Evolutionary conservation across 2,888 invertebrate species (phyloP), one percentile per base, ranked within the genome.

Genomic region (Limenitis arthemis): DNA sequence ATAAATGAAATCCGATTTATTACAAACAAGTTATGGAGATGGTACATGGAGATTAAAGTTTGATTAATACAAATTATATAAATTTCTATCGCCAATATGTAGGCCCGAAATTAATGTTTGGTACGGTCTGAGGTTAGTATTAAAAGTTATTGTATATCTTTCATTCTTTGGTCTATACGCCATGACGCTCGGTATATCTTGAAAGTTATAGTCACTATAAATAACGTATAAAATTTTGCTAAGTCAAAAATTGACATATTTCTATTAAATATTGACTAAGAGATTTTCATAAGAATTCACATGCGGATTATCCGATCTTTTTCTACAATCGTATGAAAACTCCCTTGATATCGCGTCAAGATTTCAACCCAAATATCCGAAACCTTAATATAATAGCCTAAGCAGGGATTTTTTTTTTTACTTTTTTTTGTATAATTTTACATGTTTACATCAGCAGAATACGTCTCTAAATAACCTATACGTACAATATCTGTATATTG

Each of bases 201-300:
- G 79, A 76, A 70, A 77, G 72, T 77, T 75, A 79, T 69, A 75
- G 71, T 79, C 64, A 73, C 73, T 79, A 84, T 82, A 84, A 82
- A 84, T 77, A 81, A 85, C 72, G 81, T 85, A 84, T 84, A 86
- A 86, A 86, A 86, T 83, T 86, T 85, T 79, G 80, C 84, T 86
- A 84, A 78, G 85, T 86, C 84, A 85, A 80, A 84, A 86, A 85
- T 86, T 85, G 85, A 86, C 86, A 79, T 75, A 79, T 82, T 83
- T 78, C 75, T 81, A 79, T 80, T 73, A 72, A 71, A 77, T 84
- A 86, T 86, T 85, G 86, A 84, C 86, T 85, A 86, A 82, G 79
- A 83, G 76, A 78, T 79, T 63, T 79, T 85, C 85, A 85, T 86
- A 86, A 85, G 86, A 85, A 78, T 83, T 76, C 81, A 82, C 82